Evolutionary conservation across 2,797 vertebrate species (phyloP).

Genomic region (Amphiprion clarkii): DNA sequence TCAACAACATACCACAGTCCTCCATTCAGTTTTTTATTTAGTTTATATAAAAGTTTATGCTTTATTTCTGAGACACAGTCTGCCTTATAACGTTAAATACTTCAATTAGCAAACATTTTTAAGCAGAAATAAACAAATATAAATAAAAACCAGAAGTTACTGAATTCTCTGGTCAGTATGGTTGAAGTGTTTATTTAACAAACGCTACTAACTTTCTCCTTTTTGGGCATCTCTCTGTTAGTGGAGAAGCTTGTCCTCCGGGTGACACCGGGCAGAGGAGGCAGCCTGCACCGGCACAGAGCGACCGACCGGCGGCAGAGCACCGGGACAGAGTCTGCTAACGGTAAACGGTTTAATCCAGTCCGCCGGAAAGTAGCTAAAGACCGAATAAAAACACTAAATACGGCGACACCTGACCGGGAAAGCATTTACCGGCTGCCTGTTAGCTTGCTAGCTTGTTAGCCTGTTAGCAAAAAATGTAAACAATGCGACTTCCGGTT

Average conservation of each 20-base stretch:
- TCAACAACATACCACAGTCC: too few relatives aligned
- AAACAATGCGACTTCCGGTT: constrained; percentile 44
- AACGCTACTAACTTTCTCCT: constrained; percentile 32
- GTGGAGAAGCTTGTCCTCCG: background rate
- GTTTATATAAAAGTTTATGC: too few relatives aligned
- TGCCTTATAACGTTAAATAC: too few relatives aligned
- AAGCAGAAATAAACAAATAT: too few relatives aligned
- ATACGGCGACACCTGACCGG: background rate
- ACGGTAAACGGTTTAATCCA: background rate
- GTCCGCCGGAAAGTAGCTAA: background rate
- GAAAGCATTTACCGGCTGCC: constrained; percentile 32
- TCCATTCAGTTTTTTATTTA: too few relatives aligned
- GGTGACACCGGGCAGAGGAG: background rate
- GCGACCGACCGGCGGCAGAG: background rate
- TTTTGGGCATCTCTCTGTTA: constrained; percentile 58
- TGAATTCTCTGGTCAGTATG: too few relatives aligned
- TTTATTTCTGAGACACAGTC: too few relatives aligned
- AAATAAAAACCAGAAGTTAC: too few relatives aligned
- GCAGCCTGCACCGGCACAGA: background rate
- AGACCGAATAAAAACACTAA: background rate
- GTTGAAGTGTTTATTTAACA: too few relatives aligned
- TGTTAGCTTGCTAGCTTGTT: constrained; percentile 1
- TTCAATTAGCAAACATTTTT: too few relatives aligned
- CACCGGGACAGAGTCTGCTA: background rate
- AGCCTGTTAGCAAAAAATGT: constrained; percentile 22